Base-by-base conservation (phyloP, 1,140 invertebrate genomes). In the Drosophila virilis region DNA sequence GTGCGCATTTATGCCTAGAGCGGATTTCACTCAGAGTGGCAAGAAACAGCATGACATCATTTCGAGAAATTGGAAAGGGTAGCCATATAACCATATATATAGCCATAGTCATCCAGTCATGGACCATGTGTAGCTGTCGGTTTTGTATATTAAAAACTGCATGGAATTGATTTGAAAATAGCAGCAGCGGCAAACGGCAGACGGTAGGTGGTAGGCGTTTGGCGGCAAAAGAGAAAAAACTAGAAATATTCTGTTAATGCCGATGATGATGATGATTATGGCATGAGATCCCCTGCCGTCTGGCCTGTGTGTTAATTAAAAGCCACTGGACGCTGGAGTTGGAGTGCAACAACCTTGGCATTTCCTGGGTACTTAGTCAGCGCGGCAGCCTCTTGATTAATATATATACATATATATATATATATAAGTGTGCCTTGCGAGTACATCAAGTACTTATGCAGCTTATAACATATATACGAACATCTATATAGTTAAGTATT, bases 351-450 rank as follows among this genome's bases (percentile, higher is more conserved):
- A 88, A 88, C 83, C 84, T 88, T 88, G 83, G 79, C 84, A 89
- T 86, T 88, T 88, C 83, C 84, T 88, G 83, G 80, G 77, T 83
- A 88, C 84, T 88, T 88, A 89, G 83, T 88, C 83, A 89, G 78
- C 78, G 70, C 78, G 58, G 35, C 68, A 67, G 78, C 43, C 83
- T 71, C 84, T 89, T 83, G 83, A 86, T 88, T 57, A 50, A 40
- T 22, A 46, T 37, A 54, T 15, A 55, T 35, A 48, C 8, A 58
- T 17, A 55, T 33, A 42, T 46, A 57, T 59, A 45, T 12, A 32
- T 40, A 48, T 55, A 71, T 22, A 22, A 0, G 17, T 50, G 59
- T 55, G 48, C 58, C 61, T 28, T 62, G 74, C 55, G 55, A 80
- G 54, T 57, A 40, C 54, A 7, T 32, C 54, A 52, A 64, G 61